Evolutionary conservation across 1,140 invertebrate species (phyloP).

Genomic region (Drosophila arawakana): DNA sequence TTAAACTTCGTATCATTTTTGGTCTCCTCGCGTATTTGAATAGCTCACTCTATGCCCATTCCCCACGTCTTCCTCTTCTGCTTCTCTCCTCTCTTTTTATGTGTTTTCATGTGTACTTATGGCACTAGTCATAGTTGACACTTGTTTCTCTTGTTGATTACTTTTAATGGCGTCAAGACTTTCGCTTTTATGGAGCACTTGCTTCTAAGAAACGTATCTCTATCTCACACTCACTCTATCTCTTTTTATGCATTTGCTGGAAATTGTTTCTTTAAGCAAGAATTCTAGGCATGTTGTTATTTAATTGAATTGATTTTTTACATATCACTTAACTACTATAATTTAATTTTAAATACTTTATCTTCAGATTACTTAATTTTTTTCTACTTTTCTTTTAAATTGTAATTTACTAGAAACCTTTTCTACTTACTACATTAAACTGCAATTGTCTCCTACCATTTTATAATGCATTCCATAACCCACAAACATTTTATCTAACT

Average conservation of each 20-base stretch:
- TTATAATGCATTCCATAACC: slow-evolving; percentile 36
- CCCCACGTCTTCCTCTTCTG: slow-evolving; percentile 5
- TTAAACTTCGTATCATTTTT: slow-evolving; percentile 6
- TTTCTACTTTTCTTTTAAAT: background rate
- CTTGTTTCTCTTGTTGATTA: slow-evolving; percentile 66
- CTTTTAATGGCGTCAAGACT: slow-evolving; percentile 80
- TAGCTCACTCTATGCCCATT: background rate
- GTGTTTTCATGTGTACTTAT: slow-evolving; percentile 66
- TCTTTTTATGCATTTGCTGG: slow-evolving; percentile 48
- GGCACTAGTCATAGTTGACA: slow-evolving; percentile 79
- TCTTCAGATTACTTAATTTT: background rate
- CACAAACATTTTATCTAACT: slow-evolving; percentile 44
- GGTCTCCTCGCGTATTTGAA: slow-evolving; percentile 18
- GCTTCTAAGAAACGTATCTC: slow-evolving; percentile 76
- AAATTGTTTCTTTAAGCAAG: slow-evolving; percentile 39
- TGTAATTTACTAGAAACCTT: too few species aligned
- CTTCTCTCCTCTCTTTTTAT: slow-evolving; percentile 27
- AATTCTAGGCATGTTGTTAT: background rate
- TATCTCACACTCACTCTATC: background rate
- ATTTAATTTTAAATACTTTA: too few species aligned
- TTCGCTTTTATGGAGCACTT: slow-evolving; percentile 76
- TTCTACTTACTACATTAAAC: too few species aligned
- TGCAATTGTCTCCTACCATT: slow-evolving; percentile 18
- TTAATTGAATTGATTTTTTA: background rate
- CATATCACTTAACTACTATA: background rate